Evolutionary conservation across 1,140 invertebrate genomes (phyloP).

Genomic region (Mycetomoellerius zeteki): DNA sequence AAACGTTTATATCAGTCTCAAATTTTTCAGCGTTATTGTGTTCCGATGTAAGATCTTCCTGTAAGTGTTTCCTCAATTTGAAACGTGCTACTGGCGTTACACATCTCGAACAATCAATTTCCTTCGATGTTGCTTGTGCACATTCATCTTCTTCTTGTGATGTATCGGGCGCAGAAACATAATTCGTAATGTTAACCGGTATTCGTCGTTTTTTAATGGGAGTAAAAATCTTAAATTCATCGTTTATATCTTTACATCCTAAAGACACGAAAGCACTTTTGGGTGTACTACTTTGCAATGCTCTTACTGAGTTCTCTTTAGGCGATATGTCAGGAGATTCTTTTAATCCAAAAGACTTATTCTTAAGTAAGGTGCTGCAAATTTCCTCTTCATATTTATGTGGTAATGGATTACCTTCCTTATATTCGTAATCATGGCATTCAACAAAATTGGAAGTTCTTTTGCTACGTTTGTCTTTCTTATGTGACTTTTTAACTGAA

Average conservation of each 20-base stretch:
- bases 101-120: conserved; percentile 61
- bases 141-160: conserved; percentile 16
- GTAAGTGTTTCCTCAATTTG: conserved; percentile 3
- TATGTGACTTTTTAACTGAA: conserved; percentile 84
- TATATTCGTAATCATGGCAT: conserved; percentile 68
- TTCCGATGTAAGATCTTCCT: neutral
- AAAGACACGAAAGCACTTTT: conserved; percentile 17
- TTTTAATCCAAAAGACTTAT: neutral
- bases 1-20: conserved; percentile 6
- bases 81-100: conserved; percentile 52
- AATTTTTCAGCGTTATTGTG: neutral
- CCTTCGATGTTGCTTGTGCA: neutral
- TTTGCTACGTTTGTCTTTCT: conserved; percentile 82
- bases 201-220: conserved; percentile 78
- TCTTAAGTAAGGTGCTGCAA: neutral
- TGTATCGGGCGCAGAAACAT: conserved; percentile 1
- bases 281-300: neutral
- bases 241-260: conserved; percentile 54
- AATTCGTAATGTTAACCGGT: neutral
- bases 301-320: conserved; percentile 61
- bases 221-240: conserved; percentile 83
- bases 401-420: neutral
- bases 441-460: conserved; percentile 75
- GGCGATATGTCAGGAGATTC: conserved; percentile 54
- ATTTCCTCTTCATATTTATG: neutral